A percentile compares a stretch with the other conserved stretches of the same genome.
These are phyloP conservation scores for Epinotia bilunana DNA, from an alignment of 2,888 invertebrate genomes.

Conservation along the genomic window DNA sequence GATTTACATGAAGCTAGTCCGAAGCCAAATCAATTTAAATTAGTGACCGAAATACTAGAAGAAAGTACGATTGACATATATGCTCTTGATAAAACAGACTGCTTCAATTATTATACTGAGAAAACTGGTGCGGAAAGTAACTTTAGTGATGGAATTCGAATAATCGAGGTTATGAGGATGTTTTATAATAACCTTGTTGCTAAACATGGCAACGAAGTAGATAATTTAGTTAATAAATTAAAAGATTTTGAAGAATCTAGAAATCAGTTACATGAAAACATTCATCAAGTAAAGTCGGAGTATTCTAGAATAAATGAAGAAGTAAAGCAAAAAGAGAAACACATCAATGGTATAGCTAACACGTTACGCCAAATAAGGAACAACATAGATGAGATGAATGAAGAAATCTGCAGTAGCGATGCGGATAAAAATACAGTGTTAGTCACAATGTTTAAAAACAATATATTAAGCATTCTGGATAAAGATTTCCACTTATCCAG, in stretches of 20 bases:
- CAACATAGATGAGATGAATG: constrained; percentile 55
- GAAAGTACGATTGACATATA: constrained; percentile 61
- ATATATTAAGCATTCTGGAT: constrained; percentile 64
- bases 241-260: constrained; percentile 66
- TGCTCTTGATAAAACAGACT: constrained; percentile 66
- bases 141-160: constrained; percentile 59
- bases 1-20: constrained; percentile 51
- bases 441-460: constrained; percentile 60
- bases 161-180: constrained; percentile 73
- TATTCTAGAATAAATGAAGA: constrained; percentile 56
- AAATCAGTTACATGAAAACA: constrained; percentile 56
- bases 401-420: constrained; percentile 50
- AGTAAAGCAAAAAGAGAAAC: constrained; percentile 59
- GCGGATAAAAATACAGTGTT: constrained; percentile 50
- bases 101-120: constrained; percentile 68
- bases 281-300: constrained; percentile 54
- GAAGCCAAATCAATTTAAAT: constrained; percentile 54
- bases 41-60: constrained; percentile 60
- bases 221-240: constrained; percentile 71
- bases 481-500: constrained; percentile 60
- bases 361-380: constrained; percentile 57
- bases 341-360: constrained; percentile 54
- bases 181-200: constrained; percentile 64
- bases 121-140: constrained; percentile 62
- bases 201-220: constrained; percentile 69